A percentile compares a stretch with the other conserved stretches of the same genome.
These are phyloP conservation scores for Salmo trutta DNA, from an alignment of 2,797 vertebrate genomes.

Conservation along the genomic window DNA sequence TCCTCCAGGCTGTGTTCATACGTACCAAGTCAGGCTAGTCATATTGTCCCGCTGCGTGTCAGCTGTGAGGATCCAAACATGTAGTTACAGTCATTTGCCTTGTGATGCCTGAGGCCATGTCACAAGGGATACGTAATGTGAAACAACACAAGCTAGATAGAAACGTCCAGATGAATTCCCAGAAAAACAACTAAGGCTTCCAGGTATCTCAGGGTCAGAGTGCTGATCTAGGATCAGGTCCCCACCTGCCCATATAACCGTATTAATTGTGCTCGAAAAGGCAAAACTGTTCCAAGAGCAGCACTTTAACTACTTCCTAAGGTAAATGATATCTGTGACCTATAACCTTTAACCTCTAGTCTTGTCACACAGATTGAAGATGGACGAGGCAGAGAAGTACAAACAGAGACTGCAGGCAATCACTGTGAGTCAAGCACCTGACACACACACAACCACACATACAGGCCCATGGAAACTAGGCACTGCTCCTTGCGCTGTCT, in stretches of 20 bases:
- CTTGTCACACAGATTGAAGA: conserved; percentile 62
- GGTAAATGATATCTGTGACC: conserved; percentile 9
- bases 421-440: conserved; percentile 63
- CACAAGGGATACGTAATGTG: not conserved
- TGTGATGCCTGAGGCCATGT: conserved; percentile 24
- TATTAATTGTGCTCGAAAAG: too few species aligned
- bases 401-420: conserved; percentile 78
- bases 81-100: conserved; percentile 28
- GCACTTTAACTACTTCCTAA: not conserved
- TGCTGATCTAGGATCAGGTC: not conserved
- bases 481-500: conserved; percentile 35
- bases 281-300: too few species aligned
- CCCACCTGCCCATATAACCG: not conserved
- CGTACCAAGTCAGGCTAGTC: conserved; percentile 21
- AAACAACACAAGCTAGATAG: not conserved
- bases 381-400: conserved; percentile 80
- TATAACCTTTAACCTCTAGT: conserved; percentile 32
- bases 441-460: not conserved
- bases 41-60: conserved; percentile 51
- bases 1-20: not conserved
- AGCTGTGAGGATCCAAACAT: conserved; percentile 46
- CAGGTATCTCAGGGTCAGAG: not conserved
- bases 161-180: not conserved
- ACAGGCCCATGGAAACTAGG: conserved; percentile 30
- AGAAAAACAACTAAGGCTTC: not conserved